Conservation (phyloP, 2,888 invertebrate genomes). For the Malthinus flaveolus region DNA sequence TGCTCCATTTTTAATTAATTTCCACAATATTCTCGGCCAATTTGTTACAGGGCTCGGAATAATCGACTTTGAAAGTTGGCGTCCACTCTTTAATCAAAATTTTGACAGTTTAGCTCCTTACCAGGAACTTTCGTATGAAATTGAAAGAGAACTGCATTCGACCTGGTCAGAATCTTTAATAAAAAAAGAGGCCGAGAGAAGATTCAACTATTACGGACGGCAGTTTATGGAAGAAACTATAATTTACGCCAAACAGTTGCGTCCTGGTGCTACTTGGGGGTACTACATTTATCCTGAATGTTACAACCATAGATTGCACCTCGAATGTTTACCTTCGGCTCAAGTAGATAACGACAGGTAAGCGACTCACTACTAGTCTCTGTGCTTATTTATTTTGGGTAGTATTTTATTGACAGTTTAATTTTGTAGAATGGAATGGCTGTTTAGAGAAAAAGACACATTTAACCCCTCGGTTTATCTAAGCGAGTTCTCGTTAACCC, state of each 20-base stretch:
- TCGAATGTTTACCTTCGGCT: conserved; percentile 61
- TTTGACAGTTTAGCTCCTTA: conserved; percentile 69
- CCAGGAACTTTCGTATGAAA: conserved; percentile 65
- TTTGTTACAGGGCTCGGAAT: conserved; percentile 68
- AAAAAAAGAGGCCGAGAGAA: conserved; percentile 61
- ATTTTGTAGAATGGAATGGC: conserved; percentile 65
- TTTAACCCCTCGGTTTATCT: conserved; percentile 77
- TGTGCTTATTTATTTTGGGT: not conserved
- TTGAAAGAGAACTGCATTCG: conserved; percentile 67
- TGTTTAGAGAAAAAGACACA: conserved; percentile 66
- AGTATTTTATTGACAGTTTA: not conserved
- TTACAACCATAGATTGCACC: conserved; percentile 65
- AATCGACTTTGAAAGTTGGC: conserved; percentile 85
- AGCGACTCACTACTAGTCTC: not conserved
- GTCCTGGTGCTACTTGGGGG: conserved; percentile 76
- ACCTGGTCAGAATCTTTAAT: conserved; percentile 62
- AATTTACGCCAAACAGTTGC: conserved; percentile 60
- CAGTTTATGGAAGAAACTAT: conserved; percentile 72
- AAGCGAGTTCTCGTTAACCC: conserved; percentile 52
- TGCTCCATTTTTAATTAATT: conserved; percentile 18
- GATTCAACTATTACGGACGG: conserved; percentile 64
- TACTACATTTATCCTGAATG: conserved; percentile 87
- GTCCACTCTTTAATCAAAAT: conserved; percentile 76
- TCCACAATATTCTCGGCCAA: not conserved
- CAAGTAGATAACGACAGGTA: conserved; percentile 68